Base-by-base conservation (phyloP, 2,888 invertebrate species). In the Octodonta nipae region DNA sequence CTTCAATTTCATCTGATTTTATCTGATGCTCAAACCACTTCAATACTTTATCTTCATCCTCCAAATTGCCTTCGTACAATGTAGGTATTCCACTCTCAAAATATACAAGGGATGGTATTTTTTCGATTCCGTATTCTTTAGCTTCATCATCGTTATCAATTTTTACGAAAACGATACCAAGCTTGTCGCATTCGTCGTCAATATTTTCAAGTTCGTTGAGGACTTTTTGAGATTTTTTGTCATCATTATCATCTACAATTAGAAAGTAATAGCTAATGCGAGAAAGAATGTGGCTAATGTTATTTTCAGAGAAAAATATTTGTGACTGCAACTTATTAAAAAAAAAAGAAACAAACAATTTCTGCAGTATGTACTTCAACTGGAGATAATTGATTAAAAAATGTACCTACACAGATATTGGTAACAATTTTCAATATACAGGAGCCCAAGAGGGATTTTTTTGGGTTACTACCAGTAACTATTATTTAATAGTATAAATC, bases 121-220 rank as follows among this genome's bases (percentile, higher is more conserved):
- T 82, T 51, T 86, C 84, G 51, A 91, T 85, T 46, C 89, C 89
- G 56, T 89, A 88, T 64, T 88, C 87, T 58, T 75, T 76, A 30
- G 89, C 86, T 64, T 89, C 89, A 16, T 86, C 86, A 44, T 77
- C 71, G 61, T 91, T 87, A 59, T 87, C 86, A 53, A 89, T 87
- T 64, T 89, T 89, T 10, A 89, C 89, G 64, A 91, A 91, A 41
- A 82, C 82, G 55, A 91, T 79, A 42, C 86, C 87, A 48, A 87
- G 69, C 50, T 78, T 70, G 60, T 89, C 87, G 63, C 87, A 87
- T 65, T 89, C 88, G 60, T 88, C 88, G 60, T 89, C 89, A 55
- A 91, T 91, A 58, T 88, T 89, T 65, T 91, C 89, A 49, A 91
- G 63, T 66, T 89, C 88, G 60, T 78, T 80, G 38, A 89, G 67